These are phyloP conservation scores for Mesaphorura yosii DNA, from an alignment of 1,140 invertebrate genomes.

Conservation along the genomic window DNA sequence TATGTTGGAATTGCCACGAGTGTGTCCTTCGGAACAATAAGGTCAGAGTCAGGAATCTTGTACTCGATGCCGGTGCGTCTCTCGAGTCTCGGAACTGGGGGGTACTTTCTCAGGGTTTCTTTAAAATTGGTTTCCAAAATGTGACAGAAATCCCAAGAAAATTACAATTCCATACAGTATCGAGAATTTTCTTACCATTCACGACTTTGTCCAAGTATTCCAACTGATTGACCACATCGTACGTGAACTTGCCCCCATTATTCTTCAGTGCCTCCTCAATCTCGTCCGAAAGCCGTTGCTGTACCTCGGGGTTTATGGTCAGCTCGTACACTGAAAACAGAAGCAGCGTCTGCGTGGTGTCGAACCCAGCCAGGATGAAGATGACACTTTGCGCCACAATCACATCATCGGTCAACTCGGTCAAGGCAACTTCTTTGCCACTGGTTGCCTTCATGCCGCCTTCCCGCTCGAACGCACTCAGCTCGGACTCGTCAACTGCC, in stretches of 20 bases:
- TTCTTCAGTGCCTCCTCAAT: slow-evolving; percentile 34
- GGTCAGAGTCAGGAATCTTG: slow-evolving; percentile 12
- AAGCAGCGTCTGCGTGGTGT: slow-evolving; percentile 45
- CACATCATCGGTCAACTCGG: slow-evolving; percentile 3
- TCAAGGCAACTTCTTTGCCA: too few species aligned
- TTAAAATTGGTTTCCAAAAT: slow-evolving; percentile 36
- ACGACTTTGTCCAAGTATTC: slow-evolving; percentile 36
- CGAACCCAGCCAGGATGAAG: slow-evolving; percentile 38
- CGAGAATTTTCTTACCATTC: slow-evolving; percentile 30
- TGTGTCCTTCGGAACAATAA: slow-evolving; percentile 4
- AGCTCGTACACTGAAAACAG: slow-evolving; percentile 42
- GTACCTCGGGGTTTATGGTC: slow-evolving; percentile 41
- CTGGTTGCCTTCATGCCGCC: too few species aligned
- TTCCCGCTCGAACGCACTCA: slow-evolving; percentile 11
- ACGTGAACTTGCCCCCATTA: slow-evolving; percentile 34
- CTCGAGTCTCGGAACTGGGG: neutral
- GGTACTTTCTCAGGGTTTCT: slow-evolving; percentile 28
- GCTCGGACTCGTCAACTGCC: slow-evolving; percentile 13
- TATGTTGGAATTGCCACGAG: slow-evolving; percentile 40
- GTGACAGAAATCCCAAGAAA: neutral
- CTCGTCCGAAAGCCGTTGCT: slow-evolving; percentile 41
- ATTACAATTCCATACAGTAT: neutral
- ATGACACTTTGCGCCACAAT: neutral
- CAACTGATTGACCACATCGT: slow-evolving; percentile 35
- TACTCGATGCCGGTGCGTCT: slow-evolving; percentile 10